Conservation (phyloP, 2,888 invertebrate genomes). For the Molanna angustata region DNA sequence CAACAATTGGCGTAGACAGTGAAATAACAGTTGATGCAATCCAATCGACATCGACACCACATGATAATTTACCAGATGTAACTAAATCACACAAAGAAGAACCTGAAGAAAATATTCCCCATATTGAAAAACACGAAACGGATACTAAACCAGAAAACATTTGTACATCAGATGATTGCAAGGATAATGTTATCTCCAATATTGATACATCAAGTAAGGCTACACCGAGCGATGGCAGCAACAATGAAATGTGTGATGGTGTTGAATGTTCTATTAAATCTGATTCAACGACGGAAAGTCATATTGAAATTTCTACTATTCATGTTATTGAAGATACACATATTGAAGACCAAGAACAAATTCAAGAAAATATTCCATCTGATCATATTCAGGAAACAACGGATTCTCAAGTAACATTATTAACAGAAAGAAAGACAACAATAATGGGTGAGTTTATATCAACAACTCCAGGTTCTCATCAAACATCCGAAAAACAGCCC, state of each 20-base stretch:
- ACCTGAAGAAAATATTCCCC: conserved; percentile 5
- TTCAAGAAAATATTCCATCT: too few relatives aligned
- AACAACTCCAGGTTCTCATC: too few relatives aligned
- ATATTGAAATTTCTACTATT: background rate
- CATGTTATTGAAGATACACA: background rate
- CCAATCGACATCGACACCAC: conserved; percentile 1
- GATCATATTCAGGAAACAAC: too few relatives aligned
- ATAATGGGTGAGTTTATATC: too few relatives aligned
- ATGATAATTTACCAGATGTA: conserved; percentile 9
- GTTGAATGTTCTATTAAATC: conserved; percentile 20
- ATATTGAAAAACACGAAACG: background rate
- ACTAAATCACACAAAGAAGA: conserved; percentile 3
- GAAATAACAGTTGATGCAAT: too few relatives aligned
- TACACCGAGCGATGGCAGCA: background rate
- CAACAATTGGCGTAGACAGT: too few relatives aligned
- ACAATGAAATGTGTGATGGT: conserved; percentile 16
- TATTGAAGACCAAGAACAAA: background rate
- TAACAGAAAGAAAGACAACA: too few relatives aligned
- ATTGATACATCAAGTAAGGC: background rate
- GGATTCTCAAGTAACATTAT: too few relatives aligned
- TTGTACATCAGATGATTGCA: conserved; percentile 3
- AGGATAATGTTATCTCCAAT: background rate
- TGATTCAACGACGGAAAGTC: conserved; percentile 3
- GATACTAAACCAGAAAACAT: conserved; percentile 1
- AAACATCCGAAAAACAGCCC: background rate